These are phyloP conservation scores for Myotis daubentonii DNA, from an alignment of 2,797 vertebrate genomes.

Conservation along the genomic window DNA sequence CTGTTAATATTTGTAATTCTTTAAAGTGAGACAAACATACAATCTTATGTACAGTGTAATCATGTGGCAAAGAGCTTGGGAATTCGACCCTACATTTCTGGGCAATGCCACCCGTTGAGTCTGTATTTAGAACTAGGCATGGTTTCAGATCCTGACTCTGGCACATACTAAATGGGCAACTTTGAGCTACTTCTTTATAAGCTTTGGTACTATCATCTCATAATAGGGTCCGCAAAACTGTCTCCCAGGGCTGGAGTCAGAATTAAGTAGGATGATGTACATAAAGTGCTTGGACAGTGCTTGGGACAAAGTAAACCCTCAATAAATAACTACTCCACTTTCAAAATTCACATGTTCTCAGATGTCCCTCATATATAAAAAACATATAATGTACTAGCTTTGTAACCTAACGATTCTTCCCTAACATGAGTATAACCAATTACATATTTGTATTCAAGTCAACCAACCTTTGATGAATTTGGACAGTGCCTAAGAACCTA, in stretches of 20 bases:
- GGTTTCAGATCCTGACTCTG: neutral
- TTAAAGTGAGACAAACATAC: neutral
- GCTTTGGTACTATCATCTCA: neutral
- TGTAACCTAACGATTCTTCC: constrained; percentile 33
- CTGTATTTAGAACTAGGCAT: neutral
- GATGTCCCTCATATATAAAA: neutral
- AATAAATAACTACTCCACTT: neutral
- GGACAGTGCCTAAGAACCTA: constrained; percentile 15
- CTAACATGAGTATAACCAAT: constrained; percentile 1
- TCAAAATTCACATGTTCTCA: neutral
- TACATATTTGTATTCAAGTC: constrained; percentile 34
- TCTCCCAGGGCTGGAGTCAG: neutral
- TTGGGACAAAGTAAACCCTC: neutral
- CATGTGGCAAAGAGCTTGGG: neutral
- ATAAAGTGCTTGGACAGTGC: neutral
- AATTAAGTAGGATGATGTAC: neutral
- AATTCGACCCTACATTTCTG: constrained; percentile 30
- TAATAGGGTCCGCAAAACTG: neutral
- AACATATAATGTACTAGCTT: neutral
- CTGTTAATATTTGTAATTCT: constrained; percentile 6
- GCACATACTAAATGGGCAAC: neutral
- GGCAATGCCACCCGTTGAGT: neutral
- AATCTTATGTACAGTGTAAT: neutral
- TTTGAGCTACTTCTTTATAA: constrained; percentile 37
- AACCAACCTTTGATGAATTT: constrained; percentile 54